Evolutionary conservation across 2,888 invertebrate genomes (phyloP).

Genomic region (Acrobasis consociella): DNA sequence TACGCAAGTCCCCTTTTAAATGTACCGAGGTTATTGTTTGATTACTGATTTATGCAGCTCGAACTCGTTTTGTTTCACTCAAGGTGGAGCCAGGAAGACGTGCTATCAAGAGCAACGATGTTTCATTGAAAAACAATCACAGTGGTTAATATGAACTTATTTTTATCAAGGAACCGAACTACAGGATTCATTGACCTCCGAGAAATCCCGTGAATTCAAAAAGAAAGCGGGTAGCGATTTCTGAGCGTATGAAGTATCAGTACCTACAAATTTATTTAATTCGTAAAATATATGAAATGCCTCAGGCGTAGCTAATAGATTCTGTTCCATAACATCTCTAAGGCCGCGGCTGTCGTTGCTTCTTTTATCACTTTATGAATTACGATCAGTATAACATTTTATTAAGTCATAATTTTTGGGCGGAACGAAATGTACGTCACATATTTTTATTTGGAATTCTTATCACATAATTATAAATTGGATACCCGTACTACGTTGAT

Average conservation of each 20-base stretch:
- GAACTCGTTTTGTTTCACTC: slow-evolving; percentile 20
- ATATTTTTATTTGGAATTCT: slow-evolving; percentile 54
- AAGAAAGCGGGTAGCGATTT: not conserved
- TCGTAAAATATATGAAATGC: slow-evolving; percentile 23
- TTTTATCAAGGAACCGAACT: not conserved
- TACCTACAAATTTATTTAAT: slow-evolving; percentile 24
- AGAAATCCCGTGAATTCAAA: not conserved
- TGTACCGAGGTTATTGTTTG: slow-evolving; percentile 66
- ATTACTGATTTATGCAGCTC: slow-evolving; percentile 63
- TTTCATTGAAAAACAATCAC: slow-evolving; percentile 12
- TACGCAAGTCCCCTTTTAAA: slow-evolving; percentile 57
- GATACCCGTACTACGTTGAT: slow-evolving; percentile 38
- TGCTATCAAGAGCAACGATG: slow-evolving; percentile 12
- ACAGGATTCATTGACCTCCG: not conserved
- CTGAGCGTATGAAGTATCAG: not conserved
- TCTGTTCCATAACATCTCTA: slow-evolving; percentile 53
- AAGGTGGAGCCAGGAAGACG: slow-evolving; percentile 20
- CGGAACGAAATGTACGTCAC: slow-evolving; percentile 61
- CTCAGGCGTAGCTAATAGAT: slow-evolving; percentile 61
- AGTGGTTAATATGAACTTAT: slow-evolving; percentile 10
- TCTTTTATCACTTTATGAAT: slow-evolving; percentile 64
- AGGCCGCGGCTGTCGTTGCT: slow-evolving; percentile 51
- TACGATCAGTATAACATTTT: slow-evolving; percentile 62
- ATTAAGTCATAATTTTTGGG: slow-evolving; percentile 70
- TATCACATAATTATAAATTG: slow-evolving; percentile 51